Evolutionary conservation across 1,140 invertebrate genomes (phyloP).

Genomic region (Polyergus mexicanus): DNA sequence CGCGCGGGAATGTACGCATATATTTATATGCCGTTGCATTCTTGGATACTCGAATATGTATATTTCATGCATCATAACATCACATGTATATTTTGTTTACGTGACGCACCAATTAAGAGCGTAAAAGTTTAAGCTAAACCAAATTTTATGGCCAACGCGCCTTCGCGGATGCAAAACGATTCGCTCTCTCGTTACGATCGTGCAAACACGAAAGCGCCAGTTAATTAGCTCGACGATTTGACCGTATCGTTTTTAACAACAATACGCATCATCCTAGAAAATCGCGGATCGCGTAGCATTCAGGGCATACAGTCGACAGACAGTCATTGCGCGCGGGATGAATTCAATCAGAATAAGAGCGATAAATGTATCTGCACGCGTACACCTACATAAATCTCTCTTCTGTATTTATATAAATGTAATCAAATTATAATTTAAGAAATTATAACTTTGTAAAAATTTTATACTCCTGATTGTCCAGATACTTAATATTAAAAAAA

Average conservation of each 20-base stretch:
- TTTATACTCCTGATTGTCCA: background rate
- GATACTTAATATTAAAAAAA: background rate
- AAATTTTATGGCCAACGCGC: constrained; percentile 33
- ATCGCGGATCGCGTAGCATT: constrained; percentile 62
- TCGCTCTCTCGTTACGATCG: constrained; percentile 39
- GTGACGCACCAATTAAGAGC: background rate
- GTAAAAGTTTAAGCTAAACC: background rate
- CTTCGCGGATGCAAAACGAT: constrained; percentile 41
- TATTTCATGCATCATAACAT: background rate
- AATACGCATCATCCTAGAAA: constrained; percentile 71
- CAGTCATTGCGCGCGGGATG: constrained; percentile 37
- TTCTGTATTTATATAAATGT: background rate
- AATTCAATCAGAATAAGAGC: constrained; percentile 42
- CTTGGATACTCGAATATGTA: background rate
- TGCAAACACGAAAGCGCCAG: constrained; percentile 42
- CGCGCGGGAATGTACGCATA: background rate
- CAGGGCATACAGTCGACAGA: constrained; percentile 67
- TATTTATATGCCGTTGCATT: constrained; percentile 27
- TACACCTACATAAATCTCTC: background rate
- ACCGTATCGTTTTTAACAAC: constrained; percentile 62
- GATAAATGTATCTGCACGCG: background rate
- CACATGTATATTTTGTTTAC: background rate
- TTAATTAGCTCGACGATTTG: constrained; percentile 73
- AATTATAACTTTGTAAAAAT: background rate
- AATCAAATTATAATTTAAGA: background rate